Conservation (phyloP, 2,797 vertebrate genomes). For the Poliocrania exsul region DNA sequence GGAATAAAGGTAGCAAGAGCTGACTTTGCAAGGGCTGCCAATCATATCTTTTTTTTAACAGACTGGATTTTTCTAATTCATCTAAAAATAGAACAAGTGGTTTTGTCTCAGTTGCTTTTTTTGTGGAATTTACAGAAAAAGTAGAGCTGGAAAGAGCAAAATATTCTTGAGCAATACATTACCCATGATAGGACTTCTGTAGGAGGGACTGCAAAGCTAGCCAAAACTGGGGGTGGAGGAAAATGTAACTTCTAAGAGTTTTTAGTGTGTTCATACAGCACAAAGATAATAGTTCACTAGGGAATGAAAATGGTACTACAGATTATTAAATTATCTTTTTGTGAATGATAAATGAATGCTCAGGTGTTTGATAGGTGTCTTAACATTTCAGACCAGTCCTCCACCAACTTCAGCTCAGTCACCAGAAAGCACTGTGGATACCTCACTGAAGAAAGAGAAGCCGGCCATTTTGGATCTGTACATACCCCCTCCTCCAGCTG, state of each 20-base stretch:
- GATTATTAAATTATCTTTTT: neutral
- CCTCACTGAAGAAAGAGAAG: conserved; percentile 82
- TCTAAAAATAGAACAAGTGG: neutral
- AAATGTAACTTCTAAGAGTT: neutral
- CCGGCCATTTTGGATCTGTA: conserved; percentile 87
- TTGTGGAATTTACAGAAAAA: conserved; percentile 15
- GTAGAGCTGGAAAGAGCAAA: neutral
- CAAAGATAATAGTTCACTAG: neutral
- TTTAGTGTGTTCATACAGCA: neutral
- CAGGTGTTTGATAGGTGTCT: conserved; percentile 5
- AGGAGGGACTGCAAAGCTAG: neutral
- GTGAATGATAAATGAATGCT: neutral
- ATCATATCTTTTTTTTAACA: neutral
- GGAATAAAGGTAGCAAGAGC: neutral
- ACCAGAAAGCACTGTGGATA: conserved; percentile 76
- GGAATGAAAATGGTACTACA: neutral
- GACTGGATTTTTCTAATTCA: neutral
- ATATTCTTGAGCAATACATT: neutral
- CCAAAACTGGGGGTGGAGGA: neutral
- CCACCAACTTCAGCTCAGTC: conserved; percentile 72
- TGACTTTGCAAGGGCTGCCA: neutral
- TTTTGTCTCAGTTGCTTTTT: neutral
- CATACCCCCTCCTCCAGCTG: conserved; percentile 88
- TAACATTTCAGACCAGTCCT: conserved; percentile 74
- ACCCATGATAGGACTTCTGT: neutral